These are phyloP conservation scores for Takifugu flavidus DNA, from an alignment of 2,113 vertebrate species.

Conservation along the genomic window DNA sequence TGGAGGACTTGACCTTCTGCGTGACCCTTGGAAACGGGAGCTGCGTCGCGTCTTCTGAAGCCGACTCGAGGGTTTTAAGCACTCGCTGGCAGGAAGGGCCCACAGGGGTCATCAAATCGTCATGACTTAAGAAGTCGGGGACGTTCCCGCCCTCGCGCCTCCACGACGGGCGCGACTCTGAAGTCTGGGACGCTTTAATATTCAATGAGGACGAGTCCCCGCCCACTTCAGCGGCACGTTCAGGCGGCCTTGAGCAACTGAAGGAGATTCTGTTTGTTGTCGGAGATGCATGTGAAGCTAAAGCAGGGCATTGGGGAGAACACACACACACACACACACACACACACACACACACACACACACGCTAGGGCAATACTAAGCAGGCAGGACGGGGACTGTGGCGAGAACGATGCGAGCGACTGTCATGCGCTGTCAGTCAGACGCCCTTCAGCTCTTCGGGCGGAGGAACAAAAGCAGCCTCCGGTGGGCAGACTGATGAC, in stretches of 20 bases:
- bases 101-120: too few relatives aligned
- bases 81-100: too few relatives aligned
- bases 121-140: too few relatives aligned
- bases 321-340: background rate
- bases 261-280: background rate
- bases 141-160: too few relatives aligned
- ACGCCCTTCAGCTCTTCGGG: conserved; percentile 47
- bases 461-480: conserved; percentile 47
- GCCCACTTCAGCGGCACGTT: background rate
- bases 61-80: too few relatives aligned
- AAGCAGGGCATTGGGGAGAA: background rate
- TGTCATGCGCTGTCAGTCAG: conserved; percentile 48
- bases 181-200: too few relatives aligned
- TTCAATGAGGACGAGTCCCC: background rate
- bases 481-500: conserved; percentile 44
- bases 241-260: background rate
- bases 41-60: too few relatives aligned
- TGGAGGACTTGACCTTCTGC: too few relatives aligned
- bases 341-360: background rate
- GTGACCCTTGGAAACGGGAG: too few relatives aligned
- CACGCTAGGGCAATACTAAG: conserved; percentile 9
- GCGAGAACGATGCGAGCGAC: conserved; percentile 1
- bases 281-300: conserved; percentile 4
- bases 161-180: too few relatives aligned
- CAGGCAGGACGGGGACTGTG: conserved; percentile 16